These are phyloP conservation scores for Rutpela maculata DNA, from an alignment of 2,888 invertebrate genomes.

Conservation along the genomic window DNA sequence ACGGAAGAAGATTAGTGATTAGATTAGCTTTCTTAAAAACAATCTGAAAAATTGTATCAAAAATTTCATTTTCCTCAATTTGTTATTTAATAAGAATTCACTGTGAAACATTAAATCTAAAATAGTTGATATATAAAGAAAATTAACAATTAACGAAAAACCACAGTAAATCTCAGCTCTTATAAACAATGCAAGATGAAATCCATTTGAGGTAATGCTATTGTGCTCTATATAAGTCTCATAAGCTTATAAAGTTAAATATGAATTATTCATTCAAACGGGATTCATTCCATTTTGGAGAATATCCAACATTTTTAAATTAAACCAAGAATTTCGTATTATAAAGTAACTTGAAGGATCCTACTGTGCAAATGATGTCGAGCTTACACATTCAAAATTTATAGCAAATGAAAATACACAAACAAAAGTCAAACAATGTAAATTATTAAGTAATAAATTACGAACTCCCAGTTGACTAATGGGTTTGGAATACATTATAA, in stretches of 20 bases:
- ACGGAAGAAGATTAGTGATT: too few relatives aligned
- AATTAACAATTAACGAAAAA: too few relatives aligned
- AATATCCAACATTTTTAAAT: neutral
- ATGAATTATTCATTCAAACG: neutral
- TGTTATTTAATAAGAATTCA: too few relatives aligned
- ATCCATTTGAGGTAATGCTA: neutral
- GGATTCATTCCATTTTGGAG: neutral
- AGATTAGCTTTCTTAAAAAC: too few relatives aligned
- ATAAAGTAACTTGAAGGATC: neutral
- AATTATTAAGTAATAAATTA: neutral
- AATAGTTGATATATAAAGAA: too few relatives aligned
- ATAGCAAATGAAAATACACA: neutral
- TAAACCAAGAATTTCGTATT: neutral
- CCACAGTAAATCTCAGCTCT: too few relatives aligned
- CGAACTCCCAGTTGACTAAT: neutral
- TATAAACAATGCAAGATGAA: neutral
- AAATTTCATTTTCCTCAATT: too few relatives aligned
- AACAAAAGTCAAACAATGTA: neutral
- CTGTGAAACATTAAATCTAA: too few relatives aligned
- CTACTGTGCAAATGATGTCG: neutral
- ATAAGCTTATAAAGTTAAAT: neutral
- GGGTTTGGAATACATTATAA: neutral
- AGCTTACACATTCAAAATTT: neutral
- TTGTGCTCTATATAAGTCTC: neutral
- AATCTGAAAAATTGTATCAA: too few relatives aligned